Conservation (phyloP, 2,888 invertebrate species). For the Drosophila colorata region DNA sequence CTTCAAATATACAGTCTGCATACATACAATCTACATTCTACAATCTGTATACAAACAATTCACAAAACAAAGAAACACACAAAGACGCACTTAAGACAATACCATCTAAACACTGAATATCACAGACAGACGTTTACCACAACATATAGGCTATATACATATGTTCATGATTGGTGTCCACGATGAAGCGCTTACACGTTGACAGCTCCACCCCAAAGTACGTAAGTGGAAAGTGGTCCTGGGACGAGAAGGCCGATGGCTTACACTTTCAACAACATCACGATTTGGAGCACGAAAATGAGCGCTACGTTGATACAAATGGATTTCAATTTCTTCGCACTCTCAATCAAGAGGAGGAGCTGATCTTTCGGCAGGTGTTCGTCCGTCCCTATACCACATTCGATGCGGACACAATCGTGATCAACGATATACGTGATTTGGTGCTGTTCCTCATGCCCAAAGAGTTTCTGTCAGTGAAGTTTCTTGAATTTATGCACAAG, state of each 20-base stretch:
- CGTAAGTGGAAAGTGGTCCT: conserved; percentile 8
- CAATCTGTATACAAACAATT: neutral
- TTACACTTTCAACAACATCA: neutral
- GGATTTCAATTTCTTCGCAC: conserved; percentile 8
- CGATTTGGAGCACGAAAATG: conserved; percentile 4
- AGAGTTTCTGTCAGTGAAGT: neutral
- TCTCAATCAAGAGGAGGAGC: conserved; percentile 9
- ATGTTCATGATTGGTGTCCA: neutral
- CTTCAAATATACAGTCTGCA: neutral
- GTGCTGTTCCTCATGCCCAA: conserved; percentile 11
- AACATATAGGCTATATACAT: neutral
- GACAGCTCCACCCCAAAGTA: conserved; percentile 3
- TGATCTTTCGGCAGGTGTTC: conserved; percentile 8
- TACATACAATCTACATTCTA: neutral
- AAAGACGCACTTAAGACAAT: neutral
- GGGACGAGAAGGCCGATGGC: neutral
- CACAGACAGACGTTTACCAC: neutral
- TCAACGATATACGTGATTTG: neutral
- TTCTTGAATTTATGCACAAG: conserved; percentile 1
- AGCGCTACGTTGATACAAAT: conserved; percentile 4
- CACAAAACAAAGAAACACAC: neutral
- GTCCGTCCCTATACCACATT: neutral
- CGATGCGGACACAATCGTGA: conserved; percentile 4
- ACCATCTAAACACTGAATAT: neutral
- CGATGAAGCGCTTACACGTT: conserved; percentile 1